Conservation (phyloP, 1,140 invertebrate species). For the Lutraria rhynchaena region DNA sequence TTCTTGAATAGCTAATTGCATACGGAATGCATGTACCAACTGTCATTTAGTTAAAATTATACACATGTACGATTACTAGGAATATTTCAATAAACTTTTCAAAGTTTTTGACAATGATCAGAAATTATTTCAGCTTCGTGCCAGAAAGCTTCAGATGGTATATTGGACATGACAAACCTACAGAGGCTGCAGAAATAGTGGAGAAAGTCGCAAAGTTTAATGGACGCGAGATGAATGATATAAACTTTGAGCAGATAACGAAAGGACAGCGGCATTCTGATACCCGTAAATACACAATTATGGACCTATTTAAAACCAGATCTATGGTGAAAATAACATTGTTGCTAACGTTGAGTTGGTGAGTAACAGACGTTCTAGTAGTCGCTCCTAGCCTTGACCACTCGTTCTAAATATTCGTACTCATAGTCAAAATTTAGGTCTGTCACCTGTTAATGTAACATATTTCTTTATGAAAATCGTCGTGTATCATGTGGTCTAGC, state of each 20-base stretch:
- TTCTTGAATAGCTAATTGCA: too few species aligned
- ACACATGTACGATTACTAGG: too few species aligned
- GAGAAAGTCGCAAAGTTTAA: slow-evolving; percentile 11
- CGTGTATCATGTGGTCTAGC: too few species aligned
- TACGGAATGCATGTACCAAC: too few species aligned
- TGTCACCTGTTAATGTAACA: too few species aligned
- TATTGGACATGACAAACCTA: slow-evolving; percentile 10
- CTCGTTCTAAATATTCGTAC: too few species aligned
- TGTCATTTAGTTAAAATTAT: too few species aligned
- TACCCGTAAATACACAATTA: slow-evolving; percentile 14
- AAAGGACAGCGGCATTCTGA: not conserved
- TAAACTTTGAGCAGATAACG: not conserved
- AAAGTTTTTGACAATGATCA: too few species aligned
- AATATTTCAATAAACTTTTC: too few species aligned
- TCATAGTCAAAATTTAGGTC: too few species aligned
- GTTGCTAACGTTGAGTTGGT: slow-evolving; percentile 8
- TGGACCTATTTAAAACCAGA: slow-evolving; percentile 4
- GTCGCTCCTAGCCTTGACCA: too few species aligned
- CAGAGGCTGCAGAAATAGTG: not conserved
- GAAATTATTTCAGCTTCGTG: slow-evolving; percentile 2
- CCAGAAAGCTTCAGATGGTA: slow-evolving; percentile 41
- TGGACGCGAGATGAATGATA: not conserved
- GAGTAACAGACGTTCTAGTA: not conserved
- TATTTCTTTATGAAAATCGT: too few species aligned
- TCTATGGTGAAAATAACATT: not conserved